These are phyloP conservation scores for Arothron firmamentum DNA, from an alignment of 2,113 vertebrate genomes.

Conservation along the genomic window DNA sequence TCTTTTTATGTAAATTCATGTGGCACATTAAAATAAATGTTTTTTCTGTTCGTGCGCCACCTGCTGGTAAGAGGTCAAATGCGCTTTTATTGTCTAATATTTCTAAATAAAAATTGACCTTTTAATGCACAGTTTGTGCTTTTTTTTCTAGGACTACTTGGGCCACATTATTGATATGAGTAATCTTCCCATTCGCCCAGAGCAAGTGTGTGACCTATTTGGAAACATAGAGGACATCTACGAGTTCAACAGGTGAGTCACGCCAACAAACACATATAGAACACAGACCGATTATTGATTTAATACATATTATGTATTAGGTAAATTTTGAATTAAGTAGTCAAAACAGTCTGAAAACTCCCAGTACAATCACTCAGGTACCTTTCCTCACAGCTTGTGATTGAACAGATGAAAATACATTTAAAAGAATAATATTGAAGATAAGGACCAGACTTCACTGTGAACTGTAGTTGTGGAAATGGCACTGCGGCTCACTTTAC, in stretches of 20 bases:
- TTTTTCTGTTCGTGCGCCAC: constrained; percentile 28
- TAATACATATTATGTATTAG: neutral
- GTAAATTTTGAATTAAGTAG: neutral
- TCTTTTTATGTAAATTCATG: constrained; percentile 2
- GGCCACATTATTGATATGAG: constrained; percentile 87
- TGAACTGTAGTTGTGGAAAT: neutral
- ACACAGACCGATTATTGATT: no score
- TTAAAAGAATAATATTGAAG: constrained; percentile 6
- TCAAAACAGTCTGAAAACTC: no score
- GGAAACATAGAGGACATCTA: constrained; percentile 98
- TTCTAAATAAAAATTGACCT: neutral
- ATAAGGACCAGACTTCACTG: neutral
- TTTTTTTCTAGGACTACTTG: constrained; percentile 84
- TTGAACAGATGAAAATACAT: neutral
- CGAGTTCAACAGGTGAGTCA: constrained; percentile 88
- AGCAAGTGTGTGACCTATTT: constrained; percentile 91
- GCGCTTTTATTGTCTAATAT: neutral
- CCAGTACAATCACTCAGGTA: neutral
- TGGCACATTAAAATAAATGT: neutral
- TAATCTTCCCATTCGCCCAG: constrained; percentile 83
- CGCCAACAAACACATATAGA: neutral
- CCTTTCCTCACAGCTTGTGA: neutral
- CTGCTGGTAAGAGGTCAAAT: constrained; percentile 43
- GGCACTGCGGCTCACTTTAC: constrained; percentile 20
- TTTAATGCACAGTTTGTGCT: constrained; percentile 3